Evolutionary conservation across 2,888 invertebrate species (phyloP), one percentile per base, ranked within the genome.

Genomic region (Epinotia ramella): DNA sequence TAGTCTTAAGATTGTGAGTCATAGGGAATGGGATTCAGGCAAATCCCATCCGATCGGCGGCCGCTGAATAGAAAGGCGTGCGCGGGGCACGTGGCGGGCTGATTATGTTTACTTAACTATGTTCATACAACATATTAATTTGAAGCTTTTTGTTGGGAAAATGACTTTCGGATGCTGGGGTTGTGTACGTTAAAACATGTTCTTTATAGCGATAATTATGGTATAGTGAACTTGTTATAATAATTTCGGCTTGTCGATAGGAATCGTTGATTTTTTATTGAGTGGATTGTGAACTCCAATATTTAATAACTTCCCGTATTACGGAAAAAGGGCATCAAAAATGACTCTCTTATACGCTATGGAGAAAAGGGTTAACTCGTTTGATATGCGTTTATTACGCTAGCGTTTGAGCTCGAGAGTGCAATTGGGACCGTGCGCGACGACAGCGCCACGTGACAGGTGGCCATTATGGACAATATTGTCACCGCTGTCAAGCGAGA

Each of bases 91-190:
- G 94, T 93, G 94, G 74, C 89, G 53, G 5, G 33, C 79, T 94
- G 92, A 94, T 94, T 94, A 91, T 94, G 91, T 94, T 94, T 94
- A 90, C 90, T 90, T 93, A 89, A 90, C 88, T 85, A 90, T 89
- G 91, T 90, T 94, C 94, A 94, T 94, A 94, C 94, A 94, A 93
- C 92, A 91, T 94, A 93, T 94, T 94, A 94, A 94, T 94, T 93
- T 93, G 88, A 89, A 85, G 79, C 85, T 89, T 91, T 91, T 92
- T 91, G 91, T 91, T 87, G 83, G 83, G 86, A 84, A 90, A 90
- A 92, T 92, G 89, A 90, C 90, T 90, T 89, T 89, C 85, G 88
- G 90, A 89, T 88, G 85, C 86, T 83, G 80, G 79, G 80, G 79
- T 79, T 73, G 75, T n/a, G n/a, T 1, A 53, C 4, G 0, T n/a